phyloP scores from a whole-genome alignment of 92 coral and sea anemone species.

The Porites lobata region DNA sequence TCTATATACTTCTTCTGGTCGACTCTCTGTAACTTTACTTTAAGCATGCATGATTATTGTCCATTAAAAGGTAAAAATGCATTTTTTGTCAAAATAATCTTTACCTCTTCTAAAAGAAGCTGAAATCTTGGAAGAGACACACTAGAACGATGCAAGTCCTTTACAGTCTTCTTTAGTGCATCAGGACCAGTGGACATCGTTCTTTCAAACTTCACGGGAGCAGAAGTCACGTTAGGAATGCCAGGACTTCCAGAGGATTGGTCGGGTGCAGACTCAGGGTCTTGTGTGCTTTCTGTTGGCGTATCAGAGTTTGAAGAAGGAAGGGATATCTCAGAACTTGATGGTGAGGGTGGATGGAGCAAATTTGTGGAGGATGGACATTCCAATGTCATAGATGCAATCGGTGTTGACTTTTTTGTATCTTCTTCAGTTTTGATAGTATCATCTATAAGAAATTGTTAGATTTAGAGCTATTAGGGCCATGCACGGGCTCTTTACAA shows the following conservation, averaged over 20 bases:
- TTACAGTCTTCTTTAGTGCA: conserved; percentile 85
- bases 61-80: neutral
- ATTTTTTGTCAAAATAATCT: neutral
- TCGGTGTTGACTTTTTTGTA: neutral
- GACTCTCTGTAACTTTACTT: no score
- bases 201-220: conserved; percentile 64
- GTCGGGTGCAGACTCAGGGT: conserved; percentile 13
- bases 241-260: conserved; percentile 17
- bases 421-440: conserved; percentile 8
- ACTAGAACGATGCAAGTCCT: conserved; percentile 93
- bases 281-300: conserved; percentile 21
- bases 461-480: no score
- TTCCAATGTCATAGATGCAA: neutral
- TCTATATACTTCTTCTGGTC: no score
- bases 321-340: conserved; percentile 63
- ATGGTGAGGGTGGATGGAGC: conserved; percentile 45
- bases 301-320: conserved; percentile 35
- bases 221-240: conserved; percentile 24
- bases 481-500: no score
- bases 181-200: conserved; percentile 79
- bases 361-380: neutral
- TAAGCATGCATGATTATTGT: neutral
- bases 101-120: conserved; percentile 89
- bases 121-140: conserved; percentile 95
- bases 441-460: neutral